phyloP scores from a whole-genome alignment of 2,113 vertebrate species.

The Muntiacus reevesi region DNA sequence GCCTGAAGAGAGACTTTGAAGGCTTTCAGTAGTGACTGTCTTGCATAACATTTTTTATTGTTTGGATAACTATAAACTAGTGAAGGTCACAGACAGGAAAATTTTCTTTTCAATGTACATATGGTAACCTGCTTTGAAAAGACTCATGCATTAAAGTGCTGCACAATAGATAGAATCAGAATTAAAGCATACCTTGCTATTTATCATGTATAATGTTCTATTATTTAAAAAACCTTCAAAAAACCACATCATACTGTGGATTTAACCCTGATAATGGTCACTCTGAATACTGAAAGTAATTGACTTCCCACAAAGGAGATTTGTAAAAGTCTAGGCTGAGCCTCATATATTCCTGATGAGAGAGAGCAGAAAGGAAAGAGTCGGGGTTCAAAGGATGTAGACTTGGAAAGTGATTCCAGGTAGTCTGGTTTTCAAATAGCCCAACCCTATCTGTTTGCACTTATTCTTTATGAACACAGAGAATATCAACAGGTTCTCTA shows the following conservation, averaged over 20 bases:
- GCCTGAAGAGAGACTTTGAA: neutral
- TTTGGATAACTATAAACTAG: neutral
- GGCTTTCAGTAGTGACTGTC: neutral
- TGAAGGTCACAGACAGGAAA: neutral
- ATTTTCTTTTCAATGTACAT: neutral
- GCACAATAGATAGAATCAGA: neutral
- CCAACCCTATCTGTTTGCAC: neutral
- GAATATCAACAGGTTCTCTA: neutral
- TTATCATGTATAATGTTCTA: neutral
- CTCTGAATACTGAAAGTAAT: neutral
- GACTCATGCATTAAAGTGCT: neutral
- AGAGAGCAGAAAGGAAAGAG: neutral
- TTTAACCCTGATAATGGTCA: neutral
- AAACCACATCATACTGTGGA: neutral
- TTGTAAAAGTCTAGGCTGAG: neutral
- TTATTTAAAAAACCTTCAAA: neutral
- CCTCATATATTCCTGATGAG: neutral
- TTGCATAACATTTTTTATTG: neutral
- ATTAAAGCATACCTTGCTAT: neutral
- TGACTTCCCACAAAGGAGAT: neutral
- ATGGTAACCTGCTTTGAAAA: neutral
- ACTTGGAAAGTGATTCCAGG: neutral
- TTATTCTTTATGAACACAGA: neutral
- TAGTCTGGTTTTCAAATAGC: neutral
- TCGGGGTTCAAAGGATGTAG: neutral